Evolutionary conservation across 2,797 vertebrate genomes (phyloP), one percentile per base, ranked within the genome.

Genomic region (Gymnoscopelus microlampas): DNA sequence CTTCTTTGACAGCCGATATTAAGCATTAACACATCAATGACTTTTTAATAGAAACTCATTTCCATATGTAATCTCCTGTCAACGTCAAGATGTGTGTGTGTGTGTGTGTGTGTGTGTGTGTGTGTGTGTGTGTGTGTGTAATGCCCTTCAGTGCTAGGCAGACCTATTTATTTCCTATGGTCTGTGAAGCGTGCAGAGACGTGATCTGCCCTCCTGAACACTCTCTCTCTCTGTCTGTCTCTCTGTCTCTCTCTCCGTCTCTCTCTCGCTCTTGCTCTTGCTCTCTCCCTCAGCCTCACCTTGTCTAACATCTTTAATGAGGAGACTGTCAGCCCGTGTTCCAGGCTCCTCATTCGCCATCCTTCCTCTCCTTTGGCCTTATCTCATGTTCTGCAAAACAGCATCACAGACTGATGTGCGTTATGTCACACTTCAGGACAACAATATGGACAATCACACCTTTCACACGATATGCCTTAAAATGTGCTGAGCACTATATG

Each of bases 21-120:
- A 89, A 88, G 80, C 75, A 87, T 89, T 83, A 88, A 83, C 83
- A 87, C 81, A 82, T 90, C 83, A 85, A 73, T 89, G 77, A 81
- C 75, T 87, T 83, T 88, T 88, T 89, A 90, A 90, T 89, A 76
- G 63, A 53, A 76, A 35, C 77, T 87, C 56, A 89, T 92, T 90
- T 90, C 77, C 87, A 87, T 90, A 78, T 74, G 73, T 81, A 86
- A 85, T 85, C 65, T 84, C 50, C 24, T 53, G 51, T 75, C 62
- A 78, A 32, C 66, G 63, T 73, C 68, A 60, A 75, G 55, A 29
- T 5, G 9, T 62, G 53, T 76, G 67, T 55, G 35, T 53, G n/a
- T 60, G 53, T n/a, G 49, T 62, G 67, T 60, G 14, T 12, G 64
- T 29, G 3, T 15, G 12, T 48, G 54, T 26, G 44, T 61, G 60